Evolutionary conservation across 2,113 vertebrate species (phyloP).

Genomic region (Monopterus albus): DNA sequence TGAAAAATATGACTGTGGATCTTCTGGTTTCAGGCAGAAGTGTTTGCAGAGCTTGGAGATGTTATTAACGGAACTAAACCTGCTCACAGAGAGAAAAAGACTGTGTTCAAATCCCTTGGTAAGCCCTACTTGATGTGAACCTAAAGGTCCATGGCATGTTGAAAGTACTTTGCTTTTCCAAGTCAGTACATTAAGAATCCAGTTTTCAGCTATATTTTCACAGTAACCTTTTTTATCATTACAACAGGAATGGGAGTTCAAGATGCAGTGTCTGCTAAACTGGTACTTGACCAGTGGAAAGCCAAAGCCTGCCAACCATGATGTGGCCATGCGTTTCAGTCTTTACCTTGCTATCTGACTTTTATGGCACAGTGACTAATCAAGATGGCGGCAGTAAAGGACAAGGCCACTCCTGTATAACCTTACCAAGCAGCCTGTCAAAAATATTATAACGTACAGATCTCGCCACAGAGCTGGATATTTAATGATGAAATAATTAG

Average conservation of each 20-base stretch:
- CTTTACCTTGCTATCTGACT: background rate
- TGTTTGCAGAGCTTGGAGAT: slow-evolving; percentile 95
- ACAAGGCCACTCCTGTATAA: too few species aligned
- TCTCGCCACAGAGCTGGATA: too few species aligned
- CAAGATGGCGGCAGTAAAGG: too few species aligned
- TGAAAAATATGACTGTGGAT: background rate
- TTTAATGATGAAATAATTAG: too few species aligned
- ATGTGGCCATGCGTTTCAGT: background rate
- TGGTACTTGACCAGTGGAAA: slow-evolving; percentile 91
- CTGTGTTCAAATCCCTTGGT: slow-evolving; percentile 97
- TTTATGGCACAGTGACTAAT: background rate
- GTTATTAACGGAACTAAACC: slow-evolving; percentile 88
- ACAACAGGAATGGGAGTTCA: slow-evolving; percentile 91
- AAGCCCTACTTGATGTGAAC: slow-evolving; percentile 49
- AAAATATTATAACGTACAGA: too few species aligned
- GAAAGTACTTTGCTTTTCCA: background rate
- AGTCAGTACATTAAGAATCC: background rate
- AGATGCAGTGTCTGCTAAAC: slow-evolving; percentile 91
- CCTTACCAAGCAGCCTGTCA: too few species aligned
- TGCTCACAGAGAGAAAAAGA: slow-evolving; percentile 89
- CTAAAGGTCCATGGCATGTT: background rate
- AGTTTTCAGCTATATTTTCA: background rate
- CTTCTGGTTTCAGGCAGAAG: slow-evolving; percentile 81
- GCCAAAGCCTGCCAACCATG: slow-evolving; percentile 52
- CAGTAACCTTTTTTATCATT: background rate